Evolutionary conservation across 2,113 vertebrate species (phyloP).

Genomic region (Bungarus multicinctus): DNA sequence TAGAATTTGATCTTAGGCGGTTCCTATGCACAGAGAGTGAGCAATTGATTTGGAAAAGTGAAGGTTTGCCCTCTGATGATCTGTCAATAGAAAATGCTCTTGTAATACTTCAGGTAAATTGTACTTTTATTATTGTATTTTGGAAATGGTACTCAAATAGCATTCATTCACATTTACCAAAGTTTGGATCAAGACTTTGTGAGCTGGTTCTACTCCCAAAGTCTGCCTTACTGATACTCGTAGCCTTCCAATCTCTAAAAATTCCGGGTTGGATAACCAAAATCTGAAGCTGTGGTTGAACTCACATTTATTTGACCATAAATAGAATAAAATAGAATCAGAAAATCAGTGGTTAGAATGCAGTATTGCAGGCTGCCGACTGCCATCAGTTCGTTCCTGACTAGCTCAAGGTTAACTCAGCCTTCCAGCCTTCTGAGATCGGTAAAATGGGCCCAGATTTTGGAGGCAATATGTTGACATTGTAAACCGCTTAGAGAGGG

Average conservation of each 20-base stretch:
- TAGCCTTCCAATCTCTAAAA: neutral
- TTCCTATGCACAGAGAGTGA: constrained; percentile 97
- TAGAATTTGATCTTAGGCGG: constrained; percentile 88
- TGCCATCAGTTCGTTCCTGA: neutral
- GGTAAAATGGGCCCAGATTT: neutral
- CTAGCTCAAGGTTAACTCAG: neutral
- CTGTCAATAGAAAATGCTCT: constrained; percentile 97
- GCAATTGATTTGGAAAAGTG: constrained; percentile 96
- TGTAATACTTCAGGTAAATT: constrained; percentile 92
- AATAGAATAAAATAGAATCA: neutral
- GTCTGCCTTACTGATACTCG: neutral
- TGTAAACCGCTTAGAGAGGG: neutral
- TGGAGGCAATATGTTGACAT: neutral
- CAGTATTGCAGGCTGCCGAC: neutral
- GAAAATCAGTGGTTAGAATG: neutral
- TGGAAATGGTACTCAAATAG: neutral
- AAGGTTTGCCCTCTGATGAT: constrained; percentile 96
- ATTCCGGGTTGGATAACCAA: neutral
- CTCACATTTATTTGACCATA: neutral
- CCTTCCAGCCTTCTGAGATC: neutral
- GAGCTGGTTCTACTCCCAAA: neutral
- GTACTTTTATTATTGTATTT: constrained; percentile 20
- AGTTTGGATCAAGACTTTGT: neutral
- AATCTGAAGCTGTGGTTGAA: neutral
- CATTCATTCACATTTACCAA: neutral